A percentile compares a stretch with the other conserved stretches of the same genome.
phyloP scores from a whole-genome alignment of 2,113 vertebrate genomes.

The Mastomys coucha region DNA sequence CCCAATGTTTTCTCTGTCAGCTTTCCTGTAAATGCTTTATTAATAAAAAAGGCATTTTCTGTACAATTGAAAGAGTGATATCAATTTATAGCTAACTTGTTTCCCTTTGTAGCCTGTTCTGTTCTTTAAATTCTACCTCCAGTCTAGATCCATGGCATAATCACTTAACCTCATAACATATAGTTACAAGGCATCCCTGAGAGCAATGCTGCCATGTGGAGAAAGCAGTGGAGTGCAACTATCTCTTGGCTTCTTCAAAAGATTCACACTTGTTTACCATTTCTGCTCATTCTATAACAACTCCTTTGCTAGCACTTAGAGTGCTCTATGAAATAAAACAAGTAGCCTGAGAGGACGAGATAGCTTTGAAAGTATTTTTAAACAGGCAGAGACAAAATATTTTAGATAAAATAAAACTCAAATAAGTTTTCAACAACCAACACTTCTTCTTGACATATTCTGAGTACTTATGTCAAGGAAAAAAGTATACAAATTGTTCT shows the following conservation, averaged over 20 bases:
- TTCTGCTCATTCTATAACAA: background rate
- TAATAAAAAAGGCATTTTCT: background rate
- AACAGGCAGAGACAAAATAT: background rate
- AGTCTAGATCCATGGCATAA: background rate
- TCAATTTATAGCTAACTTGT: background rate
- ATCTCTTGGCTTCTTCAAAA: background rate
- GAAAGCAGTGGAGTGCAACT: background rate
- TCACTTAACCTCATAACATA: background rate
- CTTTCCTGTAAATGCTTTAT: background rate
- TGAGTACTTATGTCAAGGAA: background rate
- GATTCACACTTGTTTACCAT: background rate
- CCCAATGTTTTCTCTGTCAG: background rate
- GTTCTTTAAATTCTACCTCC: background rate
- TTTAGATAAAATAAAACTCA: background rate
- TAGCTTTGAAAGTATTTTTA: background rate
- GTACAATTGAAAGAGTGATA: background rate
- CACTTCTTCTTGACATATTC: background rate
- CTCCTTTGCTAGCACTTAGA: background rate
- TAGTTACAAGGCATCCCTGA: background rate
- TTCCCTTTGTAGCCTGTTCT: background rate
- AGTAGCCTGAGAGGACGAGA: background rate
- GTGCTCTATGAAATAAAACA: background rate
- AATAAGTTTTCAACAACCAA: background rate
- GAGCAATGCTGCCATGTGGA: background rate
- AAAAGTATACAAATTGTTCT: background rate